These are phyloP conservation scores for Agriopis marginaria DNA, from an alignment of 2,888 invertebrate genomes.

Conservation along the genomic window DNA sequence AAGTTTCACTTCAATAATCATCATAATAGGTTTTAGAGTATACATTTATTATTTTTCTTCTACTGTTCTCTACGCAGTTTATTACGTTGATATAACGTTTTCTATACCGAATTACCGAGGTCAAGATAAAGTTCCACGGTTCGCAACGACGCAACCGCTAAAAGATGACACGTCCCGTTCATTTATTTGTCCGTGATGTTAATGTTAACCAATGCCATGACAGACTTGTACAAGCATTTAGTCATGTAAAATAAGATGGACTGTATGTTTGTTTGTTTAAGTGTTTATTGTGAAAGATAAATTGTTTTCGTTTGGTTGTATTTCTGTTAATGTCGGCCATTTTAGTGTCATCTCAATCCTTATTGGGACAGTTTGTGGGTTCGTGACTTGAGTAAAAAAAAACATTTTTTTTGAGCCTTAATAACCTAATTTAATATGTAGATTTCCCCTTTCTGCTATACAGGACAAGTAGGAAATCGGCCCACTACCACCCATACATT, in stretches of 20 bases:
- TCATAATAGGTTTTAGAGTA: no score
- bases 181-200: constrained; percentile 1
- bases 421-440: neutral
- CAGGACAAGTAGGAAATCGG: no score
- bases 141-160: neutral
- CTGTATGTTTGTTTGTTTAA: constrained; percentile 38
- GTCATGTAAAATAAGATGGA: constrained; percentile 48
- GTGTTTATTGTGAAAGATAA: constrained; percentile 37
- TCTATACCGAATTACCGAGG: no score
- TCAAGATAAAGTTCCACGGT: no score
- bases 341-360: constrained; percentile 8
- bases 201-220: neutral
- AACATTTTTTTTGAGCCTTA: no score
- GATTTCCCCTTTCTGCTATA: no score
- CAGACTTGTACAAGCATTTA: constrained; percentile 22
- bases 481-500: no score
- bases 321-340: constrained; percentile 8
- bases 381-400: neutral
- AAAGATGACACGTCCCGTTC: neutral
- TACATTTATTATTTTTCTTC: no score
- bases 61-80: no score
- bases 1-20: no score
- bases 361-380: neutral
- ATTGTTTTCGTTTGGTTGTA: constrained; percentile 21
- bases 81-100: no score